Conservation (phyloP, 2,888 invertebrate genomes). For the Myopa testacea region DNA sequence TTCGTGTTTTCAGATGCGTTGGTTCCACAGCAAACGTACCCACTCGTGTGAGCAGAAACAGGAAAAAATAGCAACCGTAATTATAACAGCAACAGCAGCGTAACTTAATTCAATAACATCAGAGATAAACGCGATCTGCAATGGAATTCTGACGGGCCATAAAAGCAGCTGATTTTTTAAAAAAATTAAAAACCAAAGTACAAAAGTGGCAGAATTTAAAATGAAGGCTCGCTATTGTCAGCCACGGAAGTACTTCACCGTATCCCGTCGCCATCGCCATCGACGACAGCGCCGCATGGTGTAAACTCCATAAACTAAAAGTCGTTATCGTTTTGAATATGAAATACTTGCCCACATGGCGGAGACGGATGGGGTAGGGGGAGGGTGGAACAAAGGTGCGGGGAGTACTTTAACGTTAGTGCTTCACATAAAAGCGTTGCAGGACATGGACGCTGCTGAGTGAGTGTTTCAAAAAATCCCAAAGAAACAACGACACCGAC, state of each 20-base stretch:
- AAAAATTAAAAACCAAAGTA: neutral
- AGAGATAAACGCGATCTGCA: neutral
- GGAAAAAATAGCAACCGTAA: too few relatives aligned
- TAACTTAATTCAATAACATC: neutral
- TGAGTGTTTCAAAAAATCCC: neutral
- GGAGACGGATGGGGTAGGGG: neutral
- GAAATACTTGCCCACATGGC: conserved; percentile 11
- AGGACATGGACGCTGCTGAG: conserved; percentile 13
- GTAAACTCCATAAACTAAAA: conserved; percentile 33
- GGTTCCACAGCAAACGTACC: too few relatives aligned
- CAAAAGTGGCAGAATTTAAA: neutral
- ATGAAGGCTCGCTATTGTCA: neutral
- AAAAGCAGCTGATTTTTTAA: neutral
- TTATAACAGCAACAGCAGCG: neutral
- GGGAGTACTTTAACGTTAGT: neutral
- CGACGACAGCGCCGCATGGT: conserved; percentile 24
- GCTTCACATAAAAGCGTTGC: conserved; percentile 23
- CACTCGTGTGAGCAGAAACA: too few relatives aligned
- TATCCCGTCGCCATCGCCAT: neutral
- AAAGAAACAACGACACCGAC: neutral
- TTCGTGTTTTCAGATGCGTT: too few relatives aligned
- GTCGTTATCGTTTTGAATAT: conserved; percentile 38
- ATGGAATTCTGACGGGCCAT: neutral
- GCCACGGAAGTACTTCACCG: neutral
- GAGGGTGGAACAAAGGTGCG: too few relatives aligned